phyloP scores from a whole-genome alignment of 2,113 vertebrate species.

The Eulemur macaco region DNA sequence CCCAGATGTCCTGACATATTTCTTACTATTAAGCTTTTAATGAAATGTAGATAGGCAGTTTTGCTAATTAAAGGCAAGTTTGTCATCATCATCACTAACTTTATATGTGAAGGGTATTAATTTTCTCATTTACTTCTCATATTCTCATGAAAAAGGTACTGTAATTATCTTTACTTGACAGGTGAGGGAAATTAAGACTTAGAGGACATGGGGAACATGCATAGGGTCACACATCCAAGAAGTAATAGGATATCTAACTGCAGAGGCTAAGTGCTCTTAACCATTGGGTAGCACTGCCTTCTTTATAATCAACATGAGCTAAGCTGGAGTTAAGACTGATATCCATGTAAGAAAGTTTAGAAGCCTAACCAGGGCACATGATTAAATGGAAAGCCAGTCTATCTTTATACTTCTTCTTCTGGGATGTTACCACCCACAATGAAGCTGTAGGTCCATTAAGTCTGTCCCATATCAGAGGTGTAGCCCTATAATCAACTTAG shows the following conservation, averaged over 20 bases:
- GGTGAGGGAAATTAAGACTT: constrained; percentile 18
- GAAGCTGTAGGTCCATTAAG: background rate
- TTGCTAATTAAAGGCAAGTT: constrained; percentile 26
- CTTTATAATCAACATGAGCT: background rate
- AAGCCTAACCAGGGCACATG: background rate
- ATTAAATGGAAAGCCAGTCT: background rate
- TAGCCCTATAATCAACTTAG: background rate
- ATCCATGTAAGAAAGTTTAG: background rate
- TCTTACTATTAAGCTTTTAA: constrained; percentile 33
- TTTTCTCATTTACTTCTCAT: constrained; percentile 49
- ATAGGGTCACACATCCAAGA: background rate
- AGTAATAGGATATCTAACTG: background rate
- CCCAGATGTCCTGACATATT: background rate
- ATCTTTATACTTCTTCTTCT: background rate
- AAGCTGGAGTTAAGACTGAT: background rate
- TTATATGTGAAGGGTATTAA: background rate
- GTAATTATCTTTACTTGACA: constrained; percentile 12
- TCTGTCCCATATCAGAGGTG: background rate
- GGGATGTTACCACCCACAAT: background rate
- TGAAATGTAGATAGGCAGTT: background rate
- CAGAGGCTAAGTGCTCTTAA: background rate
- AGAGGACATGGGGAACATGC: background rate
- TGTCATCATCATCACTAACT: background rate
- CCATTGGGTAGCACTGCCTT: background rate
- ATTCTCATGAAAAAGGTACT: background rate